These are phyloP conservation scores for Dicyrtoma fusca DNA, from an alignment of 2,888 invertebrate species.

Conservation along the genomic window DNA sequence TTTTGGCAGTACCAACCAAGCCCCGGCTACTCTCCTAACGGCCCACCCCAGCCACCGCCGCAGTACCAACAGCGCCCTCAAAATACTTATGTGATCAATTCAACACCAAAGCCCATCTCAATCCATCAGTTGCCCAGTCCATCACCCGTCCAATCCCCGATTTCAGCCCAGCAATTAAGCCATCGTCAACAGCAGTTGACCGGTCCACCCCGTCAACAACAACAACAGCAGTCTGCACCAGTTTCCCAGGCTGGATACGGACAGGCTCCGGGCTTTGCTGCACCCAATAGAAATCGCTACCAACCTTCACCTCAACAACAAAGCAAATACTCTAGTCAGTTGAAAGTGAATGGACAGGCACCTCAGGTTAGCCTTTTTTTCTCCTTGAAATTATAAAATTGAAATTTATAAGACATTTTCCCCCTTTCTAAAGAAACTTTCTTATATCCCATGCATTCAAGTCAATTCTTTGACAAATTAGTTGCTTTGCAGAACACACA, in stretches of 20 bases:
- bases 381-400: too few relatives aligned
- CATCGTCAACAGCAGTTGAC: slow-evolving; percentile 7
- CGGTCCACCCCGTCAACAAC: slow-evolving; percentile 14
- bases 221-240: not conserved
- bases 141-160: slow-evolving; percentile 31
- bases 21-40: not conserved
- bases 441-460: not conserved
- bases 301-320: slow-evolving; percentile 28
- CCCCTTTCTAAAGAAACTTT: not conserved
- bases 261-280: slow-evolving; percentile 27
- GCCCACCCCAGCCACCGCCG: not conserved
- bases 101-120: slow-evolving; percentile 31
- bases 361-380: not conserved
- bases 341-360: slow-evolving; percentile 15
- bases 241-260: slow-evolving; percentile 13
- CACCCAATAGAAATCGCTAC: slow-evolving; percentile 16
- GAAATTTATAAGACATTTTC: too few relatives aligned
- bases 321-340: slow-evolving; percentile 37
- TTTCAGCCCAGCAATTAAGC: too few relatives aligned
- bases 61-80: slow-evolving; percentile 15
- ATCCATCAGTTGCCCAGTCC: slow-evolving; percentile 27
- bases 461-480: too few relatives aligned
- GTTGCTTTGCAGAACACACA: too few relatives aligned
- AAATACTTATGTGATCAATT: slow-evolving; percentile 22
- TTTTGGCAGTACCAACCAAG: slow-evolving; percentile 7